These are phyloP conservation scores for Champsocephalus esox DNA, from an alignment of 2,797 vertebrate species.

Conservation along the genomic window DNA sequence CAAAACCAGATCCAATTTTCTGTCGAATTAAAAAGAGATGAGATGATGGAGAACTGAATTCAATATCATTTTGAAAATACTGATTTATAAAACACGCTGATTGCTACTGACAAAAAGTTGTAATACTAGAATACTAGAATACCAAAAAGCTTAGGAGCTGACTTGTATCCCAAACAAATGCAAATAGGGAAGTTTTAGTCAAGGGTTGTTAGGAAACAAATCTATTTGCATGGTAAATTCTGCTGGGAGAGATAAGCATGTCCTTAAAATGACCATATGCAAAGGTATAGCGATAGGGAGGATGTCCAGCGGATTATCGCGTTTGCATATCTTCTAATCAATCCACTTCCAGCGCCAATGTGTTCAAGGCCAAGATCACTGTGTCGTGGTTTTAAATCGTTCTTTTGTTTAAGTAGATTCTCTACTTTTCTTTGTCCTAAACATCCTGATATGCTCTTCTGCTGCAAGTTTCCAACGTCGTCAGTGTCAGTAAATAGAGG, in stretches of 20 bases:
- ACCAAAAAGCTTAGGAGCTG: conserved; percentile 8
- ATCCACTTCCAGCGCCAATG: conserved; percentile 45
- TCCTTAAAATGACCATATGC: conserved; percentile 85
- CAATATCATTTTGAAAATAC: conserved; percentile 30
- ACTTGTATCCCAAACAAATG: conserved; percentile 58
- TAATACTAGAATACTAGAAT: not conserved
- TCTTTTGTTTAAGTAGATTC: conserved; percentile 24
- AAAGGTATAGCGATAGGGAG: conserved; percentile 77
- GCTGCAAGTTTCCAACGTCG: conserved; percentile 47
- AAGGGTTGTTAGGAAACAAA: conserved; percentile 61
- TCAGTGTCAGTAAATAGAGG: conserved; percentile 65
- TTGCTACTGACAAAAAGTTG: conserved; percentile 16
- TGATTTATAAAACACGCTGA: conserved; percentile 15
- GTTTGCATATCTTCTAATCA: conserved; percentile 83
- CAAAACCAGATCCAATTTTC: conserved; percentile 59
- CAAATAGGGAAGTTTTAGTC: conserved; percentile 50
- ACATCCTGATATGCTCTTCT: conserved; percentile 8
- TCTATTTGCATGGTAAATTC: conserved; percentile 62
- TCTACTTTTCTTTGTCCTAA: conserved; percentile 31
- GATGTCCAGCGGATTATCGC: conserved; percentile 71
- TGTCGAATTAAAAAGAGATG: conserved; percentile 40
- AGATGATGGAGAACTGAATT: conserved; percentile 17
- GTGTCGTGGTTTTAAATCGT: conserved; percentile 51
- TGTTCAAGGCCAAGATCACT: conserved; percentile 66
- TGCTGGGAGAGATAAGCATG: conserved; percentile 76